Evolutionary conservation across 2,888 invertebrate genomes (phyloP), one percentile per base, ranked within the genome.

Genomic region (Drosophila lutescens): DNA sequence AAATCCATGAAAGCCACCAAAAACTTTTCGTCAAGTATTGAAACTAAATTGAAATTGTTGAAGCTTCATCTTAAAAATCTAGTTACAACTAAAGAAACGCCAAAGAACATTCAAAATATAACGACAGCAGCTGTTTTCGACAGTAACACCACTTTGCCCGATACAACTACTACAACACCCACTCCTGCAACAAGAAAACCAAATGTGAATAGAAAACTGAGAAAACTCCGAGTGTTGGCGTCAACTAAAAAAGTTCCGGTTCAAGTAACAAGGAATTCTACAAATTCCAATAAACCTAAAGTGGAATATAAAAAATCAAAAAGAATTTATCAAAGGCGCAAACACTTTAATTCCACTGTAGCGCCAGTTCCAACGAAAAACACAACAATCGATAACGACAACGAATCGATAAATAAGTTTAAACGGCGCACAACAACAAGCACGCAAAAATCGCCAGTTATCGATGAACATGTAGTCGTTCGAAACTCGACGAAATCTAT

Each of bases 21-120:
- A 54, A 66, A 47, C 38, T 55, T 30, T 47, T 66, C 66, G 1
- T 66, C 54, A n/a, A 66, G 26, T 30, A 66, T 66, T 17, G 66
- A 54, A 41, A 66, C 66, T 26, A 66, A 66, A 34, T 17, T 66
- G 2, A 66, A 66, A 30, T 8, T 66, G 1, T 26, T 66, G 4
- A 66, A 66, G 34, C 66, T 66, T 1, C 46, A 66, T 41, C 46
- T 66, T 0, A 66, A 66, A 47, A 66, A 65, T 46, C 32, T 66
- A 7, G 46, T 66, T 30, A 54, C 66, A 3, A 65, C 65, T 15
- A 66, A n/a, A 26, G 66, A 66, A 54, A 30, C 66, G 0, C 66
- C 66, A 0, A 66, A 34, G n/a, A 23, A 34, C 1, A 23, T 46
- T 47, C 46, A 54, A 53, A 66, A 47, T n/a, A 5, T 34, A 17